phyloP scores from a whole-genome alignment of 1,140 invertebrate genomes.

The Pseudomyrmex concolor region DNA sequence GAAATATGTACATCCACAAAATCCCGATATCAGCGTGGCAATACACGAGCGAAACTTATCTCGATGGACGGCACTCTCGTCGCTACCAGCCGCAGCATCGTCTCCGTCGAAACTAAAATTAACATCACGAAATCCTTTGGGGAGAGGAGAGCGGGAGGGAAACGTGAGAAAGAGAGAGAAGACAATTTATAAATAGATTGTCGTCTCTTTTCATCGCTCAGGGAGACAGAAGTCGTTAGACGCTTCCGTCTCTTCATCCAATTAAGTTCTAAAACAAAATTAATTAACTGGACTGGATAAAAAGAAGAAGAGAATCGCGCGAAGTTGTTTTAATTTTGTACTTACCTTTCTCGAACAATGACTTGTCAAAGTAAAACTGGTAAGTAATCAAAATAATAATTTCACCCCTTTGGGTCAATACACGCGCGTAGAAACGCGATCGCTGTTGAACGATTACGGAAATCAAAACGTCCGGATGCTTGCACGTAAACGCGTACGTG shows the following conservation, averaged over 20 bases:
- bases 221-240: conserved; percentile 32
- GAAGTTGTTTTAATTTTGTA: too few species aligned
- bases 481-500: too few species aligned
- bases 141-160: conserved; percentile 1
- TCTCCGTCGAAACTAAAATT: conserved; percentile 80
- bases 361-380: too few species aligned
- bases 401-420: too few species aligned
- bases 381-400: too few species aligned
- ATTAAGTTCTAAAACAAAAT: conserved; percentile 4
- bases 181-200: conserved; percentile 78
- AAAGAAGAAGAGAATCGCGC: too few species aligned
- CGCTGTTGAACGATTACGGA: too few species aligned
- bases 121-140: conserved; percentile 76
- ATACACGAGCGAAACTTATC: conserved; percentile 35
- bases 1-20: too few species aligned
- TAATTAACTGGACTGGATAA: background rate
- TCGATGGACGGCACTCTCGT: conserved; percentile 53
- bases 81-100: conserved; percentile 64
- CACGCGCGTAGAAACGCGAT: too few species aligned
- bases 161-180: conserved; percentile 46
- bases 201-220: conserved; percentile 68
- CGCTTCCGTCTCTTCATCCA: conserved; percentile 40
- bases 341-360: too few species aligned
- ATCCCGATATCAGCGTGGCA: background rate
- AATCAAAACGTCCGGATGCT: too few species aligned